Base-by-base conservation (phyloP, 1,140 invertebrate species). In the Choristoneura fumiferana region DNA sequence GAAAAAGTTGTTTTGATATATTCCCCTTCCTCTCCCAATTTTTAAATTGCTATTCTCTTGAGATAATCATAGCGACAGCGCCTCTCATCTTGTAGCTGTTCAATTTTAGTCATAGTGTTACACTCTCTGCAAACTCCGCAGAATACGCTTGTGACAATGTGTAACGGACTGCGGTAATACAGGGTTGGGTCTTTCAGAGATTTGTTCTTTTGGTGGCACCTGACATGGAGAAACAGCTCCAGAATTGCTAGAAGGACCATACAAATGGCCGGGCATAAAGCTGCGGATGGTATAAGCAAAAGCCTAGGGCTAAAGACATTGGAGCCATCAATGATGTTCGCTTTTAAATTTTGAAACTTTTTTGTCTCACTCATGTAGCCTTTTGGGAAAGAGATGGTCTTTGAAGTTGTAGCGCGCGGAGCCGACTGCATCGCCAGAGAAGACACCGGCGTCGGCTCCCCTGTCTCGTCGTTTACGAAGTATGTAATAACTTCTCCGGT, bases 91-190 rank as follows among this genome's bases (percentile, higher is more conserved):
- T 87, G 84, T 45, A 87, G 54, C 45, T 80, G 73, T 4, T 71
- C 77, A 53, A 87, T 74, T 55, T 76, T 81, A 8, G 67, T 78
- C 12, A 78, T 76, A 57, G 69, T 71, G 40, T 83, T 72, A 63
- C 56, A 71, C 38, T 85, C 81, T 17, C 82, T 67, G 43, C 84
- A 87, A 8, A 76, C 71, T 17, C 84, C 82, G 73, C 79, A 87
- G 58, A 87, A 85, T 17, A 65, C 77, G 34, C 79, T 81, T 0
- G 82, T 81, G 6, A 87, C 65, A 4, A 76, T 54, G 63, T 87
- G 84, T 39, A 87, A 81, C 40, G 84, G 84, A 58, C 84, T 87
- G 3, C 74, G 76, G 45, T 84, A 85, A 61, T 83, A 85, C 35
- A 81, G 56, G 29, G 73, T 71, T 8, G 71, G 45, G 56, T 85